A percentile compares a stretch with the other conserved stretches of the same genome.
Evolutionary conservation across 2,113 vertebrate species (phyloP).

Genomic region (Pedetes capensis): DNA sequence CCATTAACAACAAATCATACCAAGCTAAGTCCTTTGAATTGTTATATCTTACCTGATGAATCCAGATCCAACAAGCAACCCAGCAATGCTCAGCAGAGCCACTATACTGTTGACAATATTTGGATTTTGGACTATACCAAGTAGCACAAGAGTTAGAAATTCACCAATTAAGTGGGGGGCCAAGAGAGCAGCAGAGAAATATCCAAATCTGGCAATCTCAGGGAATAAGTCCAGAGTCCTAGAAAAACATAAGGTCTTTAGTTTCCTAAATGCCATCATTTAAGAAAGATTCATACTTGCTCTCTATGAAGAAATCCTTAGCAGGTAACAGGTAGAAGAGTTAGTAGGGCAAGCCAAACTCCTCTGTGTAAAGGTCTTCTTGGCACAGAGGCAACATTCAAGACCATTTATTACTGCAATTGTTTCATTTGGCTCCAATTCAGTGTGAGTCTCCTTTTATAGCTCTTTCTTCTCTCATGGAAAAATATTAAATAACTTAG

Average conservation of each 20-base stretch:
- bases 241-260: slow-evolving; percentile 45
- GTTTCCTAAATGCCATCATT: slow-evolving; percentile 5
- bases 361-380: not conserved
- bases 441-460: not conserved
- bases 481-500: not conserved
- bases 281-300: slow-evolving; percentile 6
- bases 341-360: not conserved
- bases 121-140: slow-evolving; percentile 93
- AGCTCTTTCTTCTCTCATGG: not conserved
- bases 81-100: slow-evolving; percentile 91
- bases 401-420: not conserved
- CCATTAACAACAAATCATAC: not conserved
- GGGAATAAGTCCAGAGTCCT: slow-evolving; percentile 92
- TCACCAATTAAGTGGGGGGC: slow-evolving; percentile 92
- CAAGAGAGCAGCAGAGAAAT: slow-evolving; percentile 90
- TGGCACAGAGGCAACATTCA: not conserved
- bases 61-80: slow-evolving; percentile 91
- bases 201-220: slow-evolving; percentile 88
- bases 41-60: slow-evolving; percentile 88
- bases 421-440: not conserved
- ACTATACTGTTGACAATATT: slow-evolving; percentile 91
- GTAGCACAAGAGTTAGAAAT: slow-evolving; percentile 90
- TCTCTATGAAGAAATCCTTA: not conserved
- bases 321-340: not conserved
- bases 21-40: not conserved